Evolutionary conservation across 2,888 invertebrate genomes (phyloP), one percentile per base, ranked within the genome.

Genomic region (Himalopsyche anomala): DNA sequence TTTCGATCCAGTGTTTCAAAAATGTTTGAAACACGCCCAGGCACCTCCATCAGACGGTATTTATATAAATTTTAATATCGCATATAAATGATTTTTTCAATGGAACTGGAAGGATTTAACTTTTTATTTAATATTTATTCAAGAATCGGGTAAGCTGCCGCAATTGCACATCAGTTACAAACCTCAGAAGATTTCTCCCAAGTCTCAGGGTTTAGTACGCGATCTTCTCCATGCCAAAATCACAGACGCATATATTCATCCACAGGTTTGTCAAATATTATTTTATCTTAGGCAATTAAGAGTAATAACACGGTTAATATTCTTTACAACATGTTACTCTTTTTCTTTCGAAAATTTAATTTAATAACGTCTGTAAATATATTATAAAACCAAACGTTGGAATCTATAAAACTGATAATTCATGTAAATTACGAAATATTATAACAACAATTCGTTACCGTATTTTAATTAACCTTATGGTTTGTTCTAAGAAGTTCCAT

Each of bases 171-270:
- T 99, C 91, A 99, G 99, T 92, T 99, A 99, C 94, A 99, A 99
- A 92, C 99, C 99, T 80, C 99, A 99, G 94, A 99, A 99, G 92
- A 99, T 99, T 91, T 99, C 99, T 89, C 99, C 99, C 5, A 99
- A 98, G 92, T 98, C 97, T 85, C 97, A 97, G 91, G 98, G 98
- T 79, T 95, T 97, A 87, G 99, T 99, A 5, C 95, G 98, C 81
- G 96, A 97, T 90, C 93, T 99, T 90, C 93, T 99, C 88, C 98
- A 99, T 90, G 99, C 99, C 86, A 99, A 99, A 92, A 99, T 99
- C 90, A 95, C 99, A 87, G 99, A 99, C 93, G 98, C 99, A 28
- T 99, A 99, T 91, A 94, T 98, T 89, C 99, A 99, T 94, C 99
- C 99, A 40, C 98, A 96, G 94, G 95, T 95, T 91, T 94, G 82